Conservation (phyloP, 2,888 invertebrate genomes). For the Pecten maximus region DNA sequence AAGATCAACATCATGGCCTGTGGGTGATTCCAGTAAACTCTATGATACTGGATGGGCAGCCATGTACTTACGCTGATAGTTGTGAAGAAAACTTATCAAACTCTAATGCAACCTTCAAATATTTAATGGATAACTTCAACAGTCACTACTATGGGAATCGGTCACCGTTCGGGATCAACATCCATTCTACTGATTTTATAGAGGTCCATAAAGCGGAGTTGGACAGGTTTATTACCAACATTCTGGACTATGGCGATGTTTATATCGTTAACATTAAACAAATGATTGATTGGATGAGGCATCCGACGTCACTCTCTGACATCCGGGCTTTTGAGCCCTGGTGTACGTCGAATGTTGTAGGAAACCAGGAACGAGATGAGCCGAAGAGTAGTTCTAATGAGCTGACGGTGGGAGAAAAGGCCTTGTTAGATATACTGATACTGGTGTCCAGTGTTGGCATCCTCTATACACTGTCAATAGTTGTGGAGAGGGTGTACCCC, state of each 20-base stretch:
- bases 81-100: slow-evolving; percentile 63
- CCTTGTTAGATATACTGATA: not conserved
- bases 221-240: slow-evolving; percentile 64
- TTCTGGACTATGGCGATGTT: slow-evolving; percentile 55
- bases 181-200: slow-evolving; percentile 91
- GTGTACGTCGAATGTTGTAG: not conserved
- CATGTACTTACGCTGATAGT: slow-evolving; percentile 71
- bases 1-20: slow-evolving; percentile 58
- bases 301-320: not conserved
- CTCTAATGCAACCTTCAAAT: slow-evolving; percentile 76
- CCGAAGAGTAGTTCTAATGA: not conserved
- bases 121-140: slow-evolving; percentile 90
- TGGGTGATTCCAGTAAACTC: slow-evolving; percentile 72
- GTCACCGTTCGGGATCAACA: slow-evolving; percentile 92
- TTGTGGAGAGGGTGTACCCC: not conserved
- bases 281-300: not conserved
- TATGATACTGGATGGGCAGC: slow-evolving; percentile 61
- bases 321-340: slow-evolving; percentile 13
- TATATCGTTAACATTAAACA: slow-evolving; percentile 3
- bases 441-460: not conserved
- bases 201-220: slow-evolving; percentile 83
- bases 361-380: not conserved
- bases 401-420: not conserved
- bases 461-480: not conserved
- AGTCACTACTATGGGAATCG: slow-evolving; percentile 86